Evolutionary conservation across 2,113 vertebrate species (phyloP), one percentile per base, ranked within the genome.

Genomic region (Sinosuthora webbiana): DNA sequence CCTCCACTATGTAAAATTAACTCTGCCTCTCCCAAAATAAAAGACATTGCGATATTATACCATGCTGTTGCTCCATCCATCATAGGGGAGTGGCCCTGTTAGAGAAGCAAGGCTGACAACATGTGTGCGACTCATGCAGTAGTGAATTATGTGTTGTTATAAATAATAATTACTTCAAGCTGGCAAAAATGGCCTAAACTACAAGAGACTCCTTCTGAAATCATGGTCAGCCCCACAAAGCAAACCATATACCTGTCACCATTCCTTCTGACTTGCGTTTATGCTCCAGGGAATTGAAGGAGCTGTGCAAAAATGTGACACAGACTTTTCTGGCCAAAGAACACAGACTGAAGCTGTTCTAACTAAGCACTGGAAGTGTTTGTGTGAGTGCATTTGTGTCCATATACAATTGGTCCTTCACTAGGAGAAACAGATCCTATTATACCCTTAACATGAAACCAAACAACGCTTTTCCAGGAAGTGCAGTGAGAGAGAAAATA

Each of bases 341-440:
- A 71, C 37, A 21, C 15, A 21, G 18, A 25, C 28, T 22, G 37
- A 57, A 63, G 30, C 33, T 10, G 4, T 52, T 77, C 24, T 67
- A 19, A 24, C 28, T 50, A 17, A 71, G 4, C 7, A 5, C 0
- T 41, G 75, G 30, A 56, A 31, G 30, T 30, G 41, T 16, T 9
- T 57, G 20, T 31, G 50, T 4, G 1, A 17, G 20, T 37, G 10
- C 10, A 5, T 23, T 35, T 59, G 11, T 62, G 68, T n/a, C 47
- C 5, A 5, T 21, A 6, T 1, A 3, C 13, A 39, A 7, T 15
- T 14, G 35, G 6, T 73, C 57, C 60, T 73, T 56, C 4, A 0
- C 19, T 67, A 35, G 59, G 55, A 77, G 37, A 81, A 83, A 45
- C 0, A 68, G 27, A 44, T 76, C 25, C 50, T 44, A 1, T 52